These are phyloP conservation scores for Dromococcyx pavoninus DNA, from an alignment of 2,797 vertebrate genomes.

Conservation along the genomic window DNA sequence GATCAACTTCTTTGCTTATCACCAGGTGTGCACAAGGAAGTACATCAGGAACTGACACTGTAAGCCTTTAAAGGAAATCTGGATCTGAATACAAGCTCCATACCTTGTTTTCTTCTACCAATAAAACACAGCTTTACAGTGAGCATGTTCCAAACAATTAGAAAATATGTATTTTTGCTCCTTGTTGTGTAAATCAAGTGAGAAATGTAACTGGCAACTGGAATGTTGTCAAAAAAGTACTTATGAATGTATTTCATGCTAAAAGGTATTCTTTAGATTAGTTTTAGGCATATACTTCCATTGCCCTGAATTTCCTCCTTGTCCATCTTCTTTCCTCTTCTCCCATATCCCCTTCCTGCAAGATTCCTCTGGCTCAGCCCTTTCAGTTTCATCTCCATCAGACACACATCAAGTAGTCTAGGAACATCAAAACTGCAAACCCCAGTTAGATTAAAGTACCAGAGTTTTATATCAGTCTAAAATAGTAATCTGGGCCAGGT, in stretches of 20 bases:
- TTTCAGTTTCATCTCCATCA: neutral
- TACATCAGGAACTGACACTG: neutral
- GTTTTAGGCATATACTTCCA: neutral
- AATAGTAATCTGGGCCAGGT: neutral
- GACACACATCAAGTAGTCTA: neutral
- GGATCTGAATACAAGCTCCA: neutral
- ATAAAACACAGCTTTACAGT: neutral
- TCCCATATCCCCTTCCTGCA: neutral
- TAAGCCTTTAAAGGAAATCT: neutral
- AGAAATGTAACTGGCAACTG: neutral
- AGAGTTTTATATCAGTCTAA: neutral
- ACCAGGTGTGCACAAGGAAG: neutral
- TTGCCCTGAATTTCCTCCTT: neutral
- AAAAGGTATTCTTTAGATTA: neutral
- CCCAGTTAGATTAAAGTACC: neutral
- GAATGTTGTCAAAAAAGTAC: neutral
- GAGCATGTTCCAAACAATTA: neutral
- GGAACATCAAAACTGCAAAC: neutral
- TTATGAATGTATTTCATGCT: neutral
- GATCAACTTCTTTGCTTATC: neutral
- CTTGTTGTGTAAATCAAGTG: neutral
- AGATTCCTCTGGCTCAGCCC: neutral
- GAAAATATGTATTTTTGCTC: neutral
- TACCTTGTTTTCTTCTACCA: neutral
- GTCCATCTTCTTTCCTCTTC: neutral